Base-by-base conservation (phyloP, 92 coral and sea anemone species). In the Paramuricea clavata region DNA sequence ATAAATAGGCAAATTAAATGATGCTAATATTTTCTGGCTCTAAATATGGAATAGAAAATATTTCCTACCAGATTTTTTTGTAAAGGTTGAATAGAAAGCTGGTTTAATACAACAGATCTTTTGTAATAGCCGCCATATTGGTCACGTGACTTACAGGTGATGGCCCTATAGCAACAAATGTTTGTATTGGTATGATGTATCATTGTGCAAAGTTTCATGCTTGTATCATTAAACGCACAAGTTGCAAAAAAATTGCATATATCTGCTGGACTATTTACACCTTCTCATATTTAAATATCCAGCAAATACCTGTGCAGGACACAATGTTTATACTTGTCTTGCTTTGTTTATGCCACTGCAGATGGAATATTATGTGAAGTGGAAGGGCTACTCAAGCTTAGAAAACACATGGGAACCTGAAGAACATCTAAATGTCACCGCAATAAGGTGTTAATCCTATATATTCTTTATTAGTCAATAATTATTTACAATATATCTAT, bases 371-470 rank as follows among this genome's bases (percentile, higher is more conserved):
- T 32, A 2, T 27, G 30, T 68, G 22, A 68, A 68, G 42, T 68
- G 74, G 74, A 68, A 15, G 22, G 43, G 43, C 1, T 68, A 27
- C 3, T 26, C 42, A 1, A 26, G 42, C 22, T n/a, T 68, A 7
- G 22, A 26, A 17, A 68, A 68, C 30, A 68, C 74, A 6, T 68
- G 74, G 74, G 74, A 68, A 32, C 74, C 74, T 2, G 74, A 68
- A 15, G 42, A 68, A 32, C 5, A 68, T 68, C 30, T 68, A 1
- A 68, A 68, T 68, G 5, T 42, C 1, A 5, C 23, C 0, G 74
- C 74, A 27, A 4, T 68, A 8, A 68, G 74, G 74, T 68, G 12
- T 12, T 42, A n/a, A n/a, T 47, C 13, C 54, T 10, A 1, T 47
- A 6, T 47, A 6, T 36, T 36, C 3, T 36, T 2, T 36, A n/a